These are phyloP conservation scores for Carassius auratus DNA, from an alignment of 2,113 vertebrate species.

Conservation along the genomic window DNA sequence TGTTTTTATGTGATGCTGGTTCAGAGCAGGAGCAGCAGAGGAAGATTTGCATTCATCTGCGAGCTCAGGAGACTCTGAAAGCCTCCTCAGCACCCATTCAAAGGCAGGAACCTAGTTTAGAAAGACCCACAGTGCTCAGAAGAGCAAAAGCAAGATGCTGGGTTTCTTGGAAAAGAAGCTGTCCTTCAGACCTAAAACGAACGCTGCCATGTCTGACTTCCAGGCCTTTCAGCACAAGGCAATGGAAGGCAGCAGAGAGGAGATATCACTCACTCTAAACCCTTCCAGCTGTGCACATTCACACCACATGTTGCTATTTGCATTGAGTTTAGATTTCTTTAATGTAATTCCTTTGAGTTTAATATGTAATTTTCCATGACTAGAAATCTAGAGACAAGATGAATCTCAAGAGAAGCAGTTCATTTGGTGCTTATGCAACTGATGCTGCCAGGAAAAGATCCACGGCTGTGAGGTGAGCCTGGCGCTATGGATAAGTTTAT, in stretches of 20 bases:
- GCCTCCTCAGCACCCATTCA: constrained; percentile 66
- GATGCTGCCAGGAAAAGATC: constrained; percentile 85
- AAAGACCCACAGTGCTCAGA: constrained; percentile 72
- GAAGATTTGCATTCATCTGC: constrained; percentile 78
- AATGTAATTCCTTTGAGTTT: no score
- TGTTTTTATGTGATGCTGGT: constrained; percentile 21
- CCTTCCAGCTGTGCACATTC: constrained; percentile 86
- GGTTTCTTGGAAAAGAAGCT: constrained; percentile 83
- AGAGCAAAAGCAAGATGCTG: constrained; percentile 78
- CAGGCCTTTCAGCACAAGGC: constrained; percentile 81
- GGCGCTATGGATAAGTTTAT: no score
- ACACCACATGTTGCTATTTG: constrained; percentile 43
- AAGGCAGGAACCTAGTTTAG: constrained; percentile 49
- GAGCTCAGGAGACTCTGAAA: constrained; percentile 78
- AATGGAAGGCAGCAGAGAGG: constrained; percentile 69
- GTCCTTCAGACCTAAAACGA: constrained; percentile 86
- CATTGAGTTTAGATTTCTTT: no score
- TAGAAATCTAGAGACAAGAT: constrained; percentile 65
- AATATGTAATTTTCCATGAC: constrained; percentile 54
- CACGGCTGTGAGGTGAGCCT: constrained; percentile 83
- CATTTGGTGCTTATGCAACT: constrained; percentile 82
- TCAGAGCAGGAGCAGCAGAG: constrained; percentile 82
- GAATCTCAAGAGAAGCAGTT: constrained; percentile 77
- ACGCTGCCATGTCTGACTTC: constrained; percentile 83
- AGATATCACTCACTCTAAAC: constrained; percentile 82